phyloP scores from a whole-genome alignment of 37 sponge, comb jelly and placozoan species.

The Bolinopsis microptera region DNA sequence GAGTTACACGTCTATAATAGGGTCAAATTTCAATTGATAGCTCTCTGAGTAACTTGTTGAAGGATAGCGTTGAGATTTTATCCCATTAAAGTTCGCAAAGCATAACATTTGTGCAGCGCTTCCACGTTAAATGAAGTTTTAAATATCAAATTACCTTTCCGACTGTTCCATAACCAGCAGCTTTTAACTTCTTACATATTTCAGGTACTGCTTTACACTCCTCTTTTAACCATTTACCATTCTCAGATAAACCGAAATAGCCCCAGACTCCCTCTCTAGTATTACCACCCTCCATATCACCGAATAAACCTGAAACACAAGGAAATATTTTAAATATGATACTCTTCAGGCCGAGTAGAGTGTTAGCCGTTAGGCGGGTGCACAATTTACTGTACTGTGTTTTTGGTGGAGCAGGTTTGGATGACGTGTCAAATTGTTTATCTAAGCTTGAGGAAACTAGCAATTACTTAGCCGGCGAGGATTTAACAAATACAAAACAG shows the following conservation, averaged over 20 bases:
- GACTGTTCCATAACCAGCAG: neutral
- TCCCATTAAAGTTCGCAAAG: no score
- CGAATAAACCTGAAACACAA: conserved; percentile 30
- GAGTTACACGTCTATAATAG: neutral
- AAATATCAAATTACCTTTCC: no score
- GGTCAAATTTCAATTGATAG: neutral
- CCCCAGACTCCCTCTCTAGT: conserved; percentile 57
- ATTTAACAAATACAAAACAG: no score
- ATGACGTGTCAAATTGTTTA: neutral
- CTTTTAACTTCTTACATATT: neutral
- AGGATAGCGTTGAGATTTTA: no score
- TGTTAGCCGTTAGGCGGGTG: neutral
- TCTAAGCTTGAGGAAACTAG: neutral
- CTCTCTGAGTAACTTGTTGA: no score
- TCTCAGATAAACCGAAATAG: neutral
- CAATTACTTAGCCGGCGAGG: neutral
- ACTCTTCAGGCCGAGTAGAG: neutral
- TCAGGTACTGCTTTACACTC: neutral
- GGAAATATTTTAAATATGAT: neutral
- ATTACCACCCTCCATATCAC: conserved; percentile 15
- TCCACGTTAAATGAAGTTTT: no score
- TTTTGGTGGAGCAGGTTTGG: neutral
- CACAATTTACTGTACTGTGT: neutral
- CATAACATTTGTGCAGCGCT: no score
- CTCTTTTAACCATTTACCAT: neutral